These are phyloP conservation scores for Plotosus lineatus DNA, from an alignment of 2,113 vertebrate genomes.

Conservation along the genomic window DNA sequence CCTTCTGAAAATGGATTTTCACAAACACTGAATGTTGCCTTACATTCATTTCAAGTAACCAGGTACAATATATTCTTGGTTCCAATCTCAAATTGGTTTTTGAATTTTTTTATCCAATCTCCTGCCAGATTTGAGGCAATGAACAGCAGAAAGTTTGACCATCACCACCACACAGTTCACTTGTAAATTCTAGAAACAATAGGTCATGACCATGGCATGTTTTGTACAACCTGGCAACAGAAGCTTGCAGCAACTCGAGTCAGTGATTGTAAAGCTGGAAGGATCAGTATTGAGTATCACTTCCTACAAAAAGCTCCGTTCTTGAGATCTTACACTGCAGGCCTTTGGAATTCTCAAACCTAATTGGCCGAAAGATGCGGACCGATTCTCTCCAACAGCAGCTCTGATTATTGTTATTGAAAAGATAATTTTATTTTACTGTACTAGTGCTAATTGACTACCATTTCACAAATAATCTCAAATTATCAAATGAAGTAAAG, in stretches of 20 bases:
- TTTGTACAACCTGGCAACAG: neutral
- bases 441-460: neutral
- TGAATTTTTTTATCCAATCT: neutral
- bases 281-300: neutral
- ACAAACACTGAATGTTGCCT: neutral
- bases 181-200: neutral
- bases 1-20: neutral
- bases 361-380: neutral
- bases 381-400: neutral
- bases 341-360: neutral
- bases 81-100: neutral
- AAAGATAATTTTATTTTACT: neutral
- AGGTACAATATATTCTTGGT: neutral
- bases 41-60: neutral
- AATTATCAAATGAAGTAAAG: neutral
- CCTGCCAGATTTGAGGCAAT: neutral
- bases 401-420: neutral
- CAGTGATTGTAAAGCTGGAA: neutral
- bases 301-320: neutral
- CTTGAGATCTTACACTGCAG: neutral
- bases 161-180: neutral
- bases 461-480: neutral
- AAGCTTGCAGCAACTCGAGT: neutral
- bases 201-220: neutral
- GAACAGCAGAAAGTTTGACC: neutral